Conservation (phyloP, 2,797 vertebrate genomes). For the Masticophis lateralis region DNA sequence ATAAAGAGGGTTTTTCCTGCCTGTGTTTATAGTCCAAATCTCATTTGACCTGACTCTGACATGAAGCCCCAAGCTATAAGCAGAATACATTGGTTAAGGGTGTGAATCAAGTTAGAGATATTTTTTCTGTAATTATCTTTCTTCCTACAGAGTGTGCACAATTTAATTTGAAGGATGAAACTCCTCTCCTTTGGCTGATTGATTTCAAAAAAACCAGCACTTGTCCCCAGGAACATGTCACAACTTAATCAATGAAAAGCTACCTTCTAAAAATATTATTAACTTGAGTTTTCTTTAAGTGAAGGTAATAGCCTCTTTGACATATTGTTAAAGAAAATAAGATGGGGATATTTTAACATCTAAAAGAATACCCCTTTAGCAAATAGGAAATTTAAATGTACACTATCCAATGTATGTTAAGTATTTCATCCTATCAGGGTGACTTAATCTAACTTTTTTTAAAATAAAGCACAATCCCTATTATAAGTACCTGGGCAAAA, state of each 20-base stretch:
- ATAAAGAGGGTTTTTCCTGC: neutral
- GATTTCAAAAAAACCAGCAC: neutral
- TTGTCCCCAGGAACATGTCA: neutral
- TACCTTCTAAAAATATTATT: neutral
- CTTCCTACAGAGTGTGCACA: neutral
- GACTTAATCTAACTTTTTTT: fast-evolving
- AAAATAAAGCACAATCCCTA: neutral
- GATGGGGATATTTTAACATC: slow-evolving; percentile 24
- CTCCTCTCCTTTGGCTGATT: neutral
- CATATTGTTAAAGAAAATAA: neutral
- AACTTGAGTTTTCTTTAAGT: neutral
- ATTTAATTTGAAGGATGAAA: neutral
- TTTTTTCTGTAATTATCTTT: neutral
- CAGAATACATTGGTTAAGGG: slow-evolving; percentile 11
- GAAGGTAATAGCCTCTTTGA: neutral
- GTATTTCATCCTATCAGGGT: neutral
- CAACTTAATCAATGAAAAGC: neutral
- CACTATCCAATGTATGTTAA: neutral
- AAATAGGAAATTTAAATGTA: neutral
- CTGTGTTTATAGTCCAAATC: neutral
- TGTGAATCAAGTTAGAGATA: neutral
- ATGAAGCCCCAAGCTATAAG: slow-evolving; percentile 19
- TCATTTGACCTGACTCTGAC: slow-evolving; percentile 31
- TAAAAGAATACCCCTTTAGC: neutral
- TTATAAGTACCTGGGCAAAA: neutral